Evolutionary conservation across 2,113 vertebrate genomes (phyloP).

Genomic region (Corythaeola cristata): DNA sequence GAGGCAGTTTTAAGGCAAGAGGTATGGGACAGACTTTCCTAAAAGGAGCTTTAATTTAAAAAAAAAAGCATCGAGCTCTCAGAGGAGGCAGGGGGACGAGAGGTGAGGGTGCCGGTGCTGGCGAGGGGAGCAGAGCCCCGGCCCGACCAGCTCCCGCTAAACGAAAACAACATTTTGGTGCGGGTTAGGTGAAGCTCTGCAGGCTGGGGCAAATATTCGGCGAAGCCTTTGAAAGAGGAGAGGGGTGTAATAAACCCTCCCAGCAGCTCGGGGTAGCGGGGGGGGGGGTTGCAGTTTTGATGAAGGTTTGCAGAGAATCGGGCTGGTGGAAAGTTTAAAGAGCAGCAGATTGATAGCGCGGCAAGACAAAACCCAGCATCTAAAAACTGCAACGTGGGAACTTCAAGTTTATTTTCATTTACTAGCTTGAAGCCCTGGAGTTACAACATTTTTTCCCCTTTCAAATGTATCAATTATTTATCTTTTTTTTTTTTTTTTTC

Average conservation of each 20-base stretch:
- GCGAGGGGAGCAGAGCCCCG: not conserved
- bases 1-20: not conserved
- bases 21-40: not conserved
- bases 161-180: slow-evolving; percentile 20
- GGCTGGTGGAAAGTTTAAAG: slow-evolving; percentile 17
- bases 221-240: slow-evolving; percentile 57
- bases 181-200: slow-evolving; percentile 45
- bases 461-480: not conserved
- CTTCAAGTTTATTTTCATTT: not conserved
- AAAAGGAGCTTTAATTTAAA: not conserved
- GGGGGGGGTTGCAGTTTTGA: not conserved
- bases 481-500: not conserved
- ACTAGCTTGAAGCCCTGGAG: not conserved
- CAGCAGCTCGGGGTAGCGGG: not conserved
- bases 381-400: not conserved
- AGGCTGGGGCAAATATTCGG: slow-evolving; percentile 6
- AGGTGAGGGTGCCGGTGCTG: not conserved
- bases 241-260: slow-evolving; percentile 56
- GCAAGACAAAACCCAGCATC: slow-evolving; percentile 22
- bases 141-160: not conserved
- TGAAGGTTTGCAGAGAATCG: slow-evolving; percentile 13
- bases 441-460: not conserved
- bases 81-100: not conserved
- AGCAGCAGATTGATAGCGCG: slow-evolving; percentile 25
- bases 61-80: not conserved